Evolutionary conservation across 2,797 vertebrate genomes (phyloP).

Genomic region (Pterois miles): DNA sequence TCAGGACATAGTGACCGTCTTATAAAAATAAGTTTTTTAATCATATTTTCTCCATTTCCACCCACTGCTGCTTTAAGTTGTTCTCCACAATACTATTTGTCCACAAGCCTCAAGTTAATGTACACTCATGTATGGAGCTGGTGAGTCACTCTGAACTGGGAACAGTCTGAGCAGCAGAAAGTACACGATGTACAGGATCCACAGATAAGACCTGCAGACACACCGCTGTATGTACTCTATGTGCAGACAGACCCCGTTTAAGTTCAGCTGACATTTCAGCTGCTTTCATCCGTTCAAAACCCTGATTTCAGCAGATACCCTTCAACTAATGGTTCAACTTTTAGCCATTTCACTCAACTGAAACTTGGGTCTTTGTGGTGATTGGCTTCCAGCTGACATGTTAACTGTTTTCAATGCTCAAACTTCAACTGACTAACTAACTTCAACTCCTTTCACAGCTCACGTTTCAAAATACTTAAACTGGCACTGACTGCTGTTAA

Average conservation of each 20-base stretch:
- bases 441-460: too few relatives aligned
- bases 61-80: too few relatives aligned
- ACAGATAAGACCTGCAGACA: not conserved
- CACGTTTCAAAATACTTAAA: not conserved
- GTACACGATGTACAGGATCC: conserved; percentile 46
- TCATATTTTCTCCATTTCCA: too few relatives aligned
- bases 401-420: not conserved
- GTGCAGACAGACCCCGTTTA: not conserved
- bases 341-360: not conserved
- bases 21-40: too few relatives aligned
- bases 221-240: not conserved
- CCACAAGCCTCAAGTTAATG: not conserved
- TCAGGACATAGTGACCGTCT: too few relatives aligned
- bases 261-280: not conserved
- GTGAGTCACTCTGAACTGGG: conserved; percentile 5
- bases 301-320: not conserved
- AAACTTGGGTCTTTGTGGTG: not conserved
- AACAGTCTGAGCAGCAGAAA: not conserved
- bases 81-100: too few relatives aligned
- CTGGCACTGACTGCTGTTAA: not conserved
- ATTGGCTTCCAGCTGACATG: not conserved
- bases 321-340: not conserved
- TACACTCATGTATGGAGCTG: not conserved
- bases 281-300: not conserved
- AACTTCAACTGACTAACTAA: not conserved